Base-by-base conservation (phyloP, 1,140 invertebrate species). In the Gonioctena quinquepunctata region DNA sequence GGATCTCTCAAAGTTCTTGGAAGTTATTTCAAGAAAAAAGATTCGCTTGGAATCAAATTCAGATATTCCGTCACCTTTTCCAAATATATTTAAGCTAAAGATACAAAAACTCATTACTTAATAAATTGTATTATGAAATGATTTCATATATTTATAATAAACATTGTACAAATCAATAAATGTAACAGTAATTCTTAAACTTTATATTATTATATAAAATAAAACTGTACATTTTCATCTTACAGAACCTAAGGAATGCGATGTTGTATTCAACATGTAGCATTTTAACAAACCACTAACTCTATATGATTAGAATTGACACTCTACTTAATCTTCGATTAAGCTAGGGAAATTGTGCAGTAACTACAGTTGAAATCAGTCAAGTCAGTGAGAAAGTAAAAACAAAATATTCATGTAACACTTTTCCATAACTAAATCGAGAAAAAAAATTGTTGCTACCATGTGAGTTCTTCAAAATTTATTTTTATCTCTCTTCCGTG, bases 271-370 rank as follows among this genome's bases (percentile, higher is more conserved):
- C 59, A 68, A 68, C 67, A 48, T 26, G 27, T 57, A 21, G 54
- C 54, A 57, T 57, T 57, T 57, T 22, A 11, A 57, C 21, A 11
- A 57, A 57, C 49, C 18, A 28, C 25, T 61, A 61, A 61, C 48
- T 33, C 48, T 61, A 49, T 66, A 65, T 72, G 71, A 72, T 72
- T 72, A 72, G 71, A 72, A 42, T 69, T 26, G 33, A 72, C 71
- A 72, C 71, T 72, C 71, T 50, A 25, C 54, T 25, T 25, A 57
- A 57, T 57, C 19, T 42, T 61, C 21, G 56, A 62, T 33, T 68
- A 59, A 52, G 33, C 61, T 68, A 25, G 25, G 42, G 48, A 68
- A 60, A 62, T 68, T 42, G 33, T 42, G 33, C 33, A 13, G 33
- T 42, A n/a, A n/a, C n/a, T n/a, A 42, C 33, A 42, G 33, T 42